Base-by-base conservation (phyloP, 2,797 vertebrate species). In the Hafferia zeledoni region DNA sequence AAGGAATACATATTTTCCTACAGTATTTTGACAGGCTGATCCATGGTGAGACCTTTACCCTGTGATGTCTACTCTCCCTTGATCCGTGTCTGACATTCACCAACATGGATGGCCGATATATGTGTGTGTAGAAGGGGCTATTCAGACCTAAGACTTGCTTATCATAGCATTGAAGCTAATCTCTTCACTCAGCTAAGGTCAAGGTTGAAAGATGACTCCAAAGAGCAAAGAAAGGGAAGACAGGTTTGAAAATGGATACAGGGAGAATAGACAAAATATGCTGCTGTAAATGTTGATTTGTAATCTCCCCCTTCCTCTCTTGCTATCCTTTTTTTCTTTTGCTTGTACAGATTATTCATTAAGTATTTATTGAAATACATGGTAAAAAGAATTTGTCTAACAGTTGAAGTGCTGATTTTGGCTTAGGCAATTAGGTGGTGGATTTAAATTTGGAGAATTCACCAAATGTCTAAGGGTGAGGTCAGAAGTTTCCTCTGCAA, bases 401-500 rank as follows among this genome's bases (percentile, higher is more conserved):
- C 16, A 31, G 33, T 4, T 46, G 44, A 92, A 61, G 28, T 53
- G 33, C 63, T 69, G 55, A 44, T 81, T 85, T 90, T 86, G 47
- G 37, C 31, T 78, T 83, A 68, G 63, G 46, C 59, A 89, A 6
- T 65, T 77, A 30, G 76, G 25, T 63, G 61, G 13, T 80, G 67
- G 43, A 60, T 83, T 94, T 96, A 64, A 92, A 92, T 75, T 44
- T 65, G 37, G 52, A 89, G 47, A 44, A 90, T 80, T 88, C 72
- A 83, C 30, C n/a, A 41, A 31, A 44, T 89, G 74, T 25, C 52
- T 63, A 60, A 63, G 41, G 24, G 4, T 84, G 33, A 15, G 56
- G n/a, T 86, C 46, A 91, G 72, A 50, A 86, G 79, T 94, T 76
- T 64, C n/a, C 52, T 50, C 28, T 56, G 50, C 56, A 78, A 3